These are phyloP conservation scores for Rousettus madagascariensis DNA, from an alignment of 2,797 vertebrate genomes.

Conservation along the genomic window DNA sequence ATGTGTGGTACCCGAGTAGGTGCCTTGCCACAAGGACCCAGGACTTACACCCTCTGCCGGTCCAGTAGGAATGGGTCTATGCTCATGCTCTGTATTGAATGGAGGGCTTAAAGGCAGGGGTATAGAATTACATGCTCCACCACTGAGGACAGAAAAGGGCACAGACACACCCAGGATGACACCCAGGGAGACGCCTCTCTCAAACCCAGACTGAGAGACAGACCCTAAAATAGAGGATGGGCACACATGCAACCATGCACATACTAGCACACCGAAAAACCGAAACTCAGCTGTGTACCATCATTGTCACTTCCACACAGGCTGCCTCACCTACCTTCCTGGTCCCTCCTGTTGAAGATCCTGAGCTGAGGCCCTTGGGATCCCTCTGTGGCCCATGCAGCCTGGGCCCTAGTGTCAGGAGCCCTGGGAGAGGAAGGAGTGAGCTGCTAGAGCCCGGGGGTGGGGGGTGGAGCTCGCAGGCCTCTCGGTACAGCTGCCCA, in stretches of 20 bases:
- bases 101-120: not conserved
- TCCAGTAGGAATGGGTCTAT: not conserved
- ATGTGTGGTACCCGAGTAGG: not conserved
- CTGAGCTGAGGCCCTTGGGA: not conserved
- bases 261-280: not conserved
- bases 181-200: not conserved
- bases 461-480: constrained; percentile 44
- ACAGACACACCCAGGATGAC: not conserved
- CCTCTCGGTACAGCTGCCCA: constrained; percentile 19
- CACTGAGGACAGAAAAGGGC: not conserved
- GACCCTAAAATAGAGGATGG: not conserved
- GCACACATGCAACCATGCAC: not conserved
- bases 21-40: not conserved
- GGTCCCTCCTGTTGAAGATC: not conserved
- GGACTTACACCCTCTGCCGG: not conserved
- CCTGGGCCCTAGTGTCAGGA: not conserved
- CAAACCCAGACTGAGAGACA: not conserved
- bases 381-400: not conserved
- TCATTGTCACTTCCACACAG: not conserved
- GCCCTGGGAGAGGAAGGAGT: not conserved
- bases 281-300: accelerated
- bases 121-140: not conserved
- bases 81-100: not conserved
- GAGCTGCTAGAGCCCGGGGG: constrained; percentile 26
- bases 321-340: not conserved